These are phyloP conservation scores for Volucella bombylans DNA, from an alignment of 2,888 invertebrate genomes.

Conservation along the genomic window DNA sequence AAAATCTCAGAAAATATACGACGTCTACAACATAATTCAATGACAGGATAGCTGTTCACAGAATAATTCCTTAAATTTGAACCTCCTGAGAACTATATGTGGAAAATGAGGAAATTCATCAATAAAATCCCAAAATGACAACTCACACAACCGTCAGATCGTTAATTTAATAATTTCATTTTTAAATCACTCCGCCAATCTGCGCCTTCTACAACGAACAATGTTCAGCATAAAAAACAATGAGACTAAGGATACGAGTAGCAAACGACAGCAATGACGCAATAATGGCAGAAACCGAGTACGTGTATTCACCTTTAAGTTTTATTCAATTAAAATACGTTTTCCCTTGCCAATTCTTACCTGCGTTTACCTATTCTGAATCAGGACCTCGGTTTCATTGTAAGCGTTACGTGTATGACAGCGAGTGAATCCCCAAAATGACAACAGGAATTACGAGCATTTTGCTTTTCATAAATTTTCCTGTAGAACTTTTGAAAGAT, in stretches of 20 bases:
- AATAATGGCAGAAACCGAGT: background rate
- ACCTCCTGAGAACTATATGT: too few relatives aligned
- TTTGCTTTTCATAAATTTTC: background rate
- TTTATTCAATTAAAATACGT: slow-evolving; percentile 57
- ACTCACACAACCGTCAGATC: slow-evolving; percentile 17
- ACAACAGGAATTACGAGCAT: too few relatives aligned
- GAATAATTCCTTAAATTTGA: too few relatives aligned
- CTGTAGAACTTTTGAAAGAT: slow-evolving; percentile 3
- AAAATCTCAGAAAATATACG: too few relatives aligned
- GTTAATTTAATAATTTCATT: slow-evolving; percentile 6
- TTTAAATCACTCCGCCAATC: background rate
- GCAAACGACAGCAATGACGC: background rate
- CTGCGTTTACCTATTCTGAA: background rate
- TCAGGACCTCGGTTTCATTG: background rate
- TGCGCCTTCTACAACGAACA: background rate
- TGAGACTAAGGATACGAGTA: background rate
- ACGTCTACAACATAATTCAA: too few relatives aligned
- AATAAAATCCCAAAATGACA: too few relatives aligned
- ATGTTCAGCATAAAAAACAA: background rate
- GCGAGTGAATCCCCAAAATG: too few relatives aligned
- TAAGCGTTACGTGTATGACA: background rate
- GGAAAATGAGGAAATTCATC: too few relatives aligned
- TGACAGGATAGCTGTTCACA: too few relatives aligned
- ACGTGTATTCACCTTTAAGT: slow-evolving; percentile 39
- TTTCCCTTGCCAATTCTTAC: slow-evolving; percentile 16